Evolutionary conservation across 2,888 invertebrate species (phyloP).

Genomic region (Cryptus armator): DNA sequence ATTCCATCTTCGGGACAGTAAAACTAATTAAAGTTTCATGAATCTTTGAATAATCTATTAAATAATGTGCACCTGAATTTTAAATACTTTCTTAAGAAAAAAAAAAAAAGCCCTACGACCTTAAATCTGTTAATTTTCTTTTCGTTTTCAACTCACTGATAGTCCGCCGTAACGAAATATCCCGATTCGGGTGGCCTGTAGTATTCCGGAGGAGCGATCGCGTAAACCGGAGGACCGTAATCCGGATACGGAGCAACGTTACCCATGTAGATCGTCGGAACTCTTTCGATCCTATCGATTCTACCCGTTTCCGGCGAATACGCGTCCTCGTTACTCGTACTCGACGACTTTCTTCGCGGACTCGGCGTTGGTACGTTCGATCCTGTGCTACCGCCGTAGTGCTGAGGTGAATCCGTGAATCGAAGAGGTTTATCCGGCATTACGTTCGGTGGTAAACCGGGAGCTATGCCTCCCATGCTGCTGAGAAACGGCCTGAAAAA

Average conservation of each 20-base stretch:
- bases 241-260: conserved; percentile 79
- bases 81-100: background rate
- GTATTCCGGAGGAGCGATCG: conserved; percentile 79
- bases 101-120: background rate
- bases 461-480: conserved; percentile 82
- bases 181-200: conserved; percentile 79
- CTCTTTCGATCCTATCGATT: conserved; percentile 79
- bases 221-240: conserved; percentile 81
- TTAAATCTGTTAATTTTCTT: background rate
- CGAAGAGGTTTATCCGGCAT: conserved; percentile 87
- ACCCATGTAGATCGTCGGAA: conserved; percentile 82
- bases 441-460: conserved; percentile 78
- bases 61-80: background rate
- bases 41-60: background rate
- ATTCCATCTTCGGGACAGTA: background rate
- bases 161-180: conserved; percentile 80
- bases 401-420: conserved; percentile 92
- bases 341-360: conserved; percentile 91
- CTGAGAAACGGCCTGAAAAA: conserved; percentile 80
- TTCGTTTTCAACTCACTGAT: conserved; percentile 76
- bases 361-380: conserved; percentile 88
- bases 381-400: conserved; percentile 87
- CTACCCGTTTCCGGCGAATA: conserved; percentile 84
- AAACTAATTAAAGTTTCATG: background rate
- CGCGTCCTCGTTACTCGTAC: conserved; percentile 89